Evolutionary conservation across 2,113 vertebrate species (phyloP).

Genomic region (Taurulus bubalis): DNA sequence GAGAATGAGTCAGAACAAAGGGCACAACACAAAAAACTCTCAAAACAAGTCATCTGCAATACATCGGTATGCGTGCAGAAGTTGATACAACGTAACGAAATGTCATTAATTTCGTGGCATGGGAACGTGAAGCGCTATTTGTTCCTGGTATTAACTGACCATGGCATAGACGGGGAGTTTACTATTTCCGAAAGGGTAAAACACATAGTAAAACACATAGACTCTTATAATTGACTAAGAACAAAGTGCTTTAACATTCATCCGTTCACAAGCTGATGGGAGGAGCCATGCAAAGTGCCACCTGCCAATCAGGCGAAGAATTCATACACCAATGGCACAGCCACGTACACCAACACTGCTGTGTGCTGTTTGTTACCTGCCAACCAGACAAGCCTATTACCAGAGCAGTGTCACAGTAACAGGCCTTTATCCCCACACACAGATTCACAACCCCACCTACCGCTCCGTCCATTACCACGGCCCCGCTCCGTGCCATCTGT

Average conservation of each 20-base stretch:
- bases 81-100: not conserved
- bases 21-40: not conserved
- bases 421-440: constrained; percentile 51
- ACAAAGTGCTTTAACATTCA: no score
- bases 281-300: no score
- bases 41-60: not conserved
- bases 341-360: not conserved
- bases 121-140: not conserved
- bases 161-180: not conserved
- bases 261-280: no score
- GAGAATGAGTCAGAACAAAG: not conserved
- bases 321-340: no score
- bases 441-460: constrained; percentile 25
- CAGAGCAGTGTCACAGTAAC: constrained; percentile 46
- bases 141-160: not conserved
- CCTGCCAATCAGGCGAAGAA: no score
- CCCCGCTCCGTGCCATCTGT: constrained; percentile 44
- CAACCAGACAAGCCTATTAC: constrained; percentile 31
- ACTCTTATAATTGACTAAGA: not conserved
- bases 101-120: not conserved
- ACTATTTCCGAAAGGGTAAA: not conserved
- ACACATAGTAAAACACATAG: not conserved
- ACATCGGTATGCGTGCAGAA: not conserved
- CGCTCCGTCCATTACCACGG: constrained; percentile 34
- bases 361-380: constrained; percentile 34